Evolutionary conservation across 2,113 vertebrate genomes (phyloP).

Genomic region (Pongo abelii): DNA sequence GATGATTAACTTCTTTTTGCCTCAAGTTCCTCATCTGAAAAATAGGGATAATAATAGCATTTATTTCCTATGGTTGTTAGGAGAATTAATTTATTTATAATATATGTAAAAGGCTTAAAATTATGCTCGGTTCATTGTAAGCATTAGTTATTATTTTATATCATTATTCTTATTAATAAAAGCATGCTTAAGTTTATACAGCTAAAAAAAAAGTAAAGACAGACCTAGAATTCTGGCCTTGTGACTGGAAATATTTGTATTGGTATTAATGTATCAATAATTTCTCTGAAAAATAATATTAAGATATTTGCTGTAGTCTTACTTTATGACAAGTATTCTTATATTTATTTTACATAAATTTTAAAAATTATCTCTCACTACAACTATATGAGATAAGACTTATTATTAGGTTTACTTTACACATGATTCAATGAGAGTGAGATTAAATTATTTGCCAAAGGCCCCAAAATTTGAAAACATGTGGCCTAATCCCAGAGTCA

Average conservation of each 20-base stretch:
- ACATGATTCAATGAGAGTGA: not conserved
- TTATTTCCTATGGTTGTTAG: not conserved
- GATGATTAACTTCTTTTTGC: not conserved
- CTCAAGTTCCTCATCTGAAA: not conserved
- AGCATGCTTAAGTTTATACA: not conserved
- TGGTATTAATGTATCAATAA: not conserved
- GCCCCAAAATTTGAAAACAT: not conserved
- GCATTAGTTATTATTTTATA: not conserved
- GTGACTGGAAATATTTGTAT: not conserved
- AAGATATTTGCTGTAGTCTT: not conserved
- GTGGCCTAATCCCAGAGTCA: not conserved
- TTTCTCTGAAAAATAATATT: conserved; percentile 5
- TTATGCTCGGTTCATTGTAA: not conserved
- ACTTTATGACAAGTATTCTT: not conserved
- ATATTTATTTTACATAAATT: not conserved
- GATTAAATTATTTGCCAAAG: not conserved
- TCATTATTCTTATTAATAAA: not conserved
- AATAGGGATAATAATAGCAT: not conserved
- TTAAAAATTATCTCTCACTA: not conserved
- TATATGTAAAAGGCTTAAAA: not conserved
- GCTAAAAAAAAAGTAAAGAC: not conserved
- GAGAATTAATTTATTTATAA: not conserved
- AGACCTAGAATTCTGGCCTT: not conserved
- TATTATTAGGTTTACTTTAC: not conserved
- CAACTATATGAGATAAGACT: not conserved